Conservation (phyloP, 2,113 vertebrate genomes). For the Apeltes quadracus region DNA sequence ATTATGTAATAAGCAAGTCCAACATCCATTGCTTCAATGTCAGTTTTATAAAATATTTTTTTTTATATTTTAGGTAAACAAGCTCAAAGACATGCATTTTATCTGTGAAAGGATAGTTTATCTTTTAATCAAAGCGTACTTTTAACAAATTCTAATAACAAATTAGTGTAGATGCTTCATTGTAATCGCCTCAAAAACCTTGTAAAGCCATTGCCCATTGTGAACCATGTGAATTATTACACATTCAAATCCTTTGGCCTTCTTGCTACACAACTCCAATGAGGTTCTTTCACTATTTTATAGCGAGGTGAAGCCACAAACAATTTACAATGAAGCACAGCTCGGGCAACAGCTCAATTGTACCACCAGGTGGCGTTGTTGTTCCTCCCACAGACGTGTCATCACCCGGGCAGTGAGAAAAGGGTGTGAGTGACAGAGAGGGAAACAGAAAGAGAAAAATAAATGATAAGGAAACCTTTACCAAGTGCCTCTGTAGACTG, state of each 20-base stretch:
- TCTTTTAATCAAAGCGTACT: not conserved
- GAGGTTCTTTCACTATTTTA: not conserved
- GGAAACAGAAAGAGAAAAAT: not conserved
- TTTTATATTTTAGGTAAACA: not conserved
- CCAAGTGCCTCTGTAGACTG: conserved; percentile 15
- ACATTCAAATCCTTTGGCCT: not conserved
- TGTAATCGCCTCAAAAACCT: not conserved
- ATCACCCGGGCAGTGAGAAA: not conserved
- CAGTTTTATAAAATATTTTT: not conserved
- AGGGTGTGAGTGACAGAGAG: not conserved
- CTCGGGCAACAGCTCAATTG: not conserved
- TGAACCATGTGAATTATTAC: not conserved
- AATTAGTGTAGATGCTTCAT: not conserved
- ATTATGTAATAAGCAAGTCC: not conserved
- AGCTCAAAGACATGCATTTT: not conserved
- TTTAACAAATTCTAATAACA: no score
- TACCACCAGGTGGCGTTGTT: conserved; percentile 18
- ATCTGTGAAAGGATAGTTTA: not conserved
- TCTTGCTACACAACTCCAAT: not conserved
- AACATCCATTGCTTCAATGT: not conserved
- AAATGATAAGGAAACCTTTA: not conserved
- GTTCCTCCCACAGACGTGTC: not conserved
- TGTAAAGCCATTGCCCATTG: not conserved
- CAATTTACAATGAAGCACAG: not conserved
- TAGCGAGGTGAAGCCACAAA: not conserved